Evolutionary conservation across 2,797 vertebrate species (phyloP).

Genomic region (Gadopsis marmoratus): DNA sequence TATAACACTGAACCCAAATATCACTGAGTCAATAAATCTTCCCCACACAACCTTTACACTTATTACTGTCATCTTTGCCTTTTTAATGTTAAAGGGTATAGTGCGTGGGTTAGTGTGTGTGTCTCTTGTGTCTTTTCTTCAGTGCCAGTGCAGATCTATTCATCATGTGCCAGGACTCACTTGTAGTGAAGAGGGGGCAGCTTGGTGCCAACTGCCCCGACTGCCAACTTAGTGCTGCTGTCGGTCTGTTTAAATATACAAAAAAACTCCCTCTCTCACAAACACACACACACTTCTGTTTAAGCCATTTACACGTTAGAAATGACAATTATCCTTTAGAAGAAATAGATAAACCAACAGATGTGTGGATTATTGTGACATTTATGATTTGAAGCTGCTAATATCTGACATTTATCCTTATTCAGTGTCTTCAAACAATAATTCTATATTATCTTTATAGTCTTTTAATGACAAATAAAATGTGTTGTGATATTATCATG

Average conservation of each 20-base stretch:
- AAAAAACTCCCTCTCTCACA: slow-evolving; percentile 31
- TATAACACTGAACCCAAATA: slow-evolving; percentile 35
- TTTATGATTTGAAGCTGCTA: neutral
- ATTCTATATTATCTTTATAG: neutral
- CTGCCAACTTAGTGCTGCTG: slow-evolving; percentile 69
- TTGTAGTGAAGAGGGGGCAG: slow-evolving; percentile 79
- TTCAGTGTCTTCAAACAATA: neutral
- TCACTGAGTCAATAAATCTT: slow-evolving; percentile 26
- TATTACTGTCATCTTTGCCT: slow-evolving; percentile 34
- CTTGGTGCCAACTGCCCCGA: slow-evolving; percentile 72
- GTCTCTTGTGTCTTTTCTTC: slow-evolving; percentile 63
- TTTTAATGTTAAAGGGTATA: slow-evolving; percentile 37
- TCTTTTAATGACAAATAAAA: neutral
- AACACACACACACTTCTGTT: slow-evolving; percentile 32
- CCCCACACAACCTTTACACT: slow-evolving; percentile 41
- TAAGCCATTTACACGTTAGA: neutral
- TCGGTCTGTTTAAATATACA: slow-evolving; percentile 43
- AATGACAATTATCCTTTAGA: slow-evolving; percentile 2
- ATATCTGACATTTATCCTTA: neutral
- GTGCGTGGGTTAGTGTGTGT: slow-evolving; percentile 20
- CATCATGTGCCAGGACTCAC: slow-evolving; percentile 80
- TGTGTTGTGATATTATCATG: too few species aligned
- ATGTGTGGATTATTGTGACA: slow-evolving; percentile 5
- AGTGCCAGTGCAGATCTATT: slow-evolving; percentile 76
- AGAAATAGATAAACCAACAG: neutral